Base-by-base conservation (phyloP, 2,113 vertebrate species). In the Siphamia tubifer region DNA sequence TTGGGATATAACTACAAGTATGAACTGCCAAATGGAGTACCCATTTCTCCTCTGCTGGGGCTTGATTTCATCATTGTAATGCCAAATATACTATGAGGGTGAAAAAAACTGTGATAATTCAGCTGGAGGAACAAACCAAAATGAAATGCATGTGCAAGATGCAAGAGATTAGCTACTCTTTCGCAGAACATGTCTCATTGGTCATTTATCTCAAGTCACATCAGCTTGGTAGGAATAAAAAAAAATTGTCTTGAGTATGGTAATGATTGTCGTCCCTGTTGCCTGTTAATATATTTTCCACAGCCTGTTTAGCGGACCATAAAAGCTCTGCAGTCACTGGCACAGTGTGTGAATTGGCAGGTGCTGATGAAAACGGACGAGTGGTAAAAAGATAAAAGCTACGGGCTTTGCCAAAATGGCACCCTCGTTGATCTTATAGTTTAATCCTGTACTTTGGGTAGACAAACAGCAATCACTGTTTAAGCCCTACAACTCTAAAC, bases 401-500 rank as follows among this genome's bases (percentile, higher is more conserved):
- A 40, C 13, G 8, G 15, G 17, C 43, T 51, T 28, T n/a, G 62
- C 74, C 62, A 62, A 47, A 43, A 62, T 10, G 2, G 44, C 39
- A 44, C 63, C 56, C 51, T 34, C 31, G 56, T 35, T 30, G 44
- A 47, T 53, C 52, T 57, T 58, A 47, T 52, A 52, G 32, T 56
- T 68, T 57, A 68, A 57, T 73, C 63, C 52, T 40, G 63, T 27
- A 45, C 27, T 73, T 64, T 57, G 8, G 40, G 25, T 56, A 63
- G 63, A 38, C 63, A 73, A 68, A 73, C 68, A 79, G 57, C 51
- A 63, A 68, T 73, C 56, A 51, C 38, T 45, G 1, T 57, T 56
- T 39, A 52, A 45, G 34, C 31, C 10, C 20, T 38, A 56, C 42
- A 15, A 55, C 58, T 74, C 47, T 30, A 61, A 60, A 71, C 55